These are phyloP conservation scores for Xenopus borealis DNA, from an alignment of 2,113 vertebrate genomes.

Conservation along the genomic window DNA sequence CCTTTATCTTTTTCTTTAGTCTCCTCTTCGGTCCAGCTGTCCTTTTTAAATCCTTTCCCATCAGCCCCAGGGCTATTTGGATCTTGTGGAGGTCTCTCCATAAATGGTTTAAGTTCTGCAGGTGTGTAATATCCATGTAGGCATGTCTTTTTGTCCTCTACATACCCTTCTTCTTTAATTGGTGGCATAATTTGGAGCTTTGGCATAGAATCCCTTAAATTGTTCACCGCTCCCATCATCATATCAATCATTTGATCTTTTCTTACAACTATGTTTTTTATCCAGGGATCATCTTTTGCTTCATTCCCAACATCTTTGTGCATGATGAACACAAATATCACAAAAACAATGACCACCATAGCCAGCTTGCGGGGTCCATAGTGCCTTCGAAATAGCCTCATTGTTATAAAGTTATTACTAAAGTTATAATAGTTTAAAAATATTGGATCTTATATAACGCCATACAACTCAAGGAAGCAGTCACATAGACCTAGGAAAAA, in stretches of 20 bases:
- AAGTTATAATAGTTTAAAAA: neutral
- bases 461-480: neutral
- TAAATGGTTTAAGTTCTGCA: constrained; percentile 75
- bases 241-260: constrained; percentile 78
- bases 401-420: constrained; percentile 39
- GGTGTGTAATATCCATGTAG: constrained; percentile 74
- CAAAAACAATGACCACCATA: constrained; percentile 71
- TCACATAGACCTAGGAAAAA: constrained; percentile 7
- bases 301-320: constrained; percentile 71
- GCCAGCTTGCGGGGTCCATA: constrained; percentile 79
- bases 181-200: constrained; percentile 86
- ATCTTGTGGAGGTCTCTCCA: constrained; percentile 81
- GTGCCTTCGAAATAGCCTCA: constrained; percentile 78
- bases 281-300: constrained; percentile 73
- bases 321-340: constrained; percentile 79
- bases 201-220: constrained; percentile 74
- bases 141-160: constrained; percentile 60
- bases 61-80: constrained; percentile 71
- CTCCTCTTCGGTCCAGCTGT: constrained; percentile 70
- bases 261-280: constrained; percentile 75
- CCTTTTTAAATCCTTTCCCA: constrained; percentile 74
- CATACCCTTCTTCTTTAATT: constrained; percentile 49
- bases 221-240: constrained; percentile 82
- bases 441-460: constrained; percentile 4
- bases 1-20: constrained; percentile 81